Conservation (phyloP, 2,888 invertebrate genomes). For the Leptinotarsa tumamoca region DNA sequence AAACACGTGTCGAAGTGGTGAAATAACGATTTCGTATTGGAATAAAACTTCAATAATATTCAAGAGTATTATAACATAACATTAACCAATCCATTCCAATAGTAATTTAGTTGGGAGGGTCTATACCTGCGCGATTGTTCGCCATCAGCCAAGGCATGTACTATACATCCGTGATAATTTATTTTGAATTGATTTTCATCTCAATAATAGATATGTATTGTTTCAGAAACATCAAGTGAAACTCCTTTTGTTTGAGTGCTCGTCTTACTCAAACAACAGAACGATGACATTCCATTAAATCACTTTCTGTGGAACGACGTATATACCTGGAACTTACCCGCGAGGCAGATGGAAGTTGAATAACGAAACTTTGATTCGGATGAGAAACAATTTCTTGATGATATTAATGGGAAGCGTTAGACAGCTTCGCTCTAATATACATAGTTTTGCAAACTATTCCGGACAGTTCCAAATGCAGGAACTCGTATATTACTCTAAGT, state of each 20-base stretch:
- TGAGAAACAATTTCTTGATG: conserved; percentile 17
- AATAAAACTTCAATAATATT: too few relatives aligned
- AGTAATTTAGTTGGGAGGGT: too few relatives aligned
- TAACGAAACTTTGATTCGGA: conserved; percentile 14
- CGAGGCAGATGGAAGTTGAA: conserved; percentile 1
- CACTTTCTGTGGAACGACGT: background rate
- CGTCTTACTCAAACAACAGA: conserved; percentile 7
- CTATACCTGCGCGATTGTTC: too few relatives aligned
- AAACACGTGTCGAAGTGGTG: too few relatives aligned
- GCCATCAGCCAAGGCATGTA: too few relatives aligned
- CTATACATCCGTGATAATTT: too few relatives aligned
- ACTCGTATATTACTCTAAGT: background rate
- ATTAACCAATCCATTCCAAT: too few relatives aligned
- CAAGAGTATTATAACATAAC: too few relatives aligned
- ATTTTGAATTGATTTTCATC: too few relatives aligned
- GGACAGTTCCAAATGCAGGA: conserved; percentile 2
- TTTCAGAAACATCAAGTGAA: background rate
- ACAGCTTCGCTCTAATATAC: conserved; percentile 14
- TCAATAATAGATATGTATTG: too few relatives aligned
- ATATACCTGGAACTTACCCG: conserved; percentile 3
- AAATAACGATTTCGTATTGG: too few relatives aligned
- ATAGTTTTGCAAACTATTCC: conserved; percentile 17
- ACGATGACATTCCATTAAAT: background rate
- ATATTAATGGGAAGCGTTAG: conserved; percentile 9
- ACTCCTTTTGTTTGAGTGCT: background rate